Evolutionary conservation across 2,797 vertebrate species (phyloP).

Genomic region (Myiothlypis coronata): DNA sequence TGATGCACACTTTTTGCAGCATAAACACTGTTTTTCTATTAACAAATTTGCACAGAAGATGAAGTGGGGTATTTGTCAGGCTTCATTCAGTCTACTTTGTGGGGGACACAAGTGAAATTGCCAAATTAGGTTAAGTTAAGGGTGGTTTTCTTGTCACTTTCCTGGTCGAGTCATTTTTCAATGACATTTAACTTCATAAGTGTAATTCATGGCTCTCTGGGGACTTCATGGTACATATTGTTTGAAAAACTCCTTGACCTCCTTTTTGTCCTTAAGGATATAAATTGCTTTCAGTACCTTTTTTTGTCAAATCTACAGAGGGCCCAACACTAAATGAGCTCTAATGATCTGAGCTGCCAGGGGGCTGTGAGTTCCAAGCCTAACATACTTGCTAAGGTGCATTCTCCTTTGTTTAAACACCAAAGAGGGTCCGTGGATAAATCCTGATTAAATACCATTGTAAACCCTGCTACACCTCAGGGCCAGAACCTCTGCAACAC

Average conservation of each 20-base stretch:
- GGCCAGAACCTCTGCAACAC: neutral
- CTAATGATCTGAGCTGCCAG: conserved; percentile 69
- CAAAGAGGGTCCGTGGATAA: conserved; percentile 56
- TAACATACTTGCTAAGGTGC: neutral
- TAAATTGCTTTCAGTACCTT: conserved; percentile 66
- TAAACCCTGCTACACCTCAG: conserved; percentile 29
- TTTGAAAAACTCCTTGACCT: conserved; percentile 76
- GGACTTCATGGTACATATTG: conserved; percentile 67
- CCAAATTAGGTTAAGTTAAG: conserved; percentile 85
- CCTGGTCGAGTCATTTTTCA: conserved; percentile 82
- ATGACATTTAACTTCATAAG: conserved; percentile 77
- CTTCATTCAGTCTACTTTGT: conserved; percentile 45
- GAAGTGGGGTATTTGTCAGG: conserved; percentile 59
- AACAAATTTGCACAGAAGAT: conserved; percentile 74
- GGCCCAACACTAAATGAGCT: conserved; percentile 68
- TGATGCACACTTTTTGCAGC: conserved; percentile 84
- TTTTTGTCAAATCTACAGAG: conserved; percentile 73
- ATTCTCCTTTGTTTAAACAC: conserved; percentile 68
- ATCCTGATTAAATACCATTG: conserved; percentile 28
- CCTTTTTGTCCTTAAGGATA: conserved; percentile 73
- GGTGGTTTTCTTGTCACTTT: conserved; percentile 81
- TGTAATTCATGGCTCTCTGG: conserved; percentile 75
- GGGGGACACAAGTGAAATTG: conserved; percentile 71
- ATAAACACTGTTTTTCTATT: conserved; percentile 83
- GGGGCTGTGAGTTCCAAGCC: conserved; percentile 12